Base-by-base conservation (phyloP, 2,888 invertebrate species). In the Ochropacha duplaris region DNA sequence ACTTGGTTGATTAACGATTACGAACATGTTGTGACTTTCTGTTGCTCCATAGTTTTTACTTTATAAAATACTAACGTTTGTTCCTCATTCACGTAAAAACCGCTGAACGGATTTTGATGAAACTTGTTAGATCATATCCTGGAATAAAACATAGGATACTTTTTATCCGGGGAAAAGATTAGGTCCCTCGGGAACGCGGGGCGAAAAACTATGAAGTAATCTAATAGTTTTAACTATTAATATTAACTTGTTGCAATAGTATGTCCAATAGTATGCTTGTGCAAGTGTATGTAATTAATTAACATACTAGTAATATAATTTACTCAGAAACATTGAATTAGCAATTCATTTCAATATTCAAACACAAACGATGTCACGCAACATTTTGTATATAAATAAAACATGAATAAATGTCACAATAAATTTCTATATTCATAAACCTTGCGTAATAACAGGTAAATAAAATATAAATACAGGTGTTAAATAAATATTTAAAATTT, bases 1-100 rank as follows among this genome's bases (percentile, higher is more conserved):
- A 44, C 44, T 34, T 31, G 50, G 57, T 65, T 73, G 69, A 71
- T 66, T 73, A 71, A 72, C 71, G 60, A 62, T 64, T 24, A 51
- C 58, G 57, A 49, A 55, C 56, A 55, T 56, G 49, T 55, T 52
- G 28, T 31, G 52, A 52, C 52, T 31, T 34, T 52, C 19, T 52
- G 19, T 31, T 52, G 22, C 52, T 34, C 14, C 19, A 19, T 12
- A 31, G 22, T 51, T 50, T 12, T 16, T 28, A 19, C 44, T 31
- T 31, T 31, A 9, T 9, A 19, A 44, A 19, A 44, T 19, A 19
- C 3, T 36, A 36, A 14, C 3, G n/a, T n/a, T n/a, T n/a, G n/a
- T n/a, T n/a, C n/a, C n/a, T n/a, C n/a, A n/a, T n/a, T n/a, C n/a
- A n/a, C n/a, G n/a, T n/a, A n/a, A n/a, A n/a, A n/a, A n/a, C n/a